Evolutionary conservation across 2,888 invertebrate species (phyloP), one percentile per base, ranked within the genome.

Genomic region (Teleogryllus oceanicus): DNA sequence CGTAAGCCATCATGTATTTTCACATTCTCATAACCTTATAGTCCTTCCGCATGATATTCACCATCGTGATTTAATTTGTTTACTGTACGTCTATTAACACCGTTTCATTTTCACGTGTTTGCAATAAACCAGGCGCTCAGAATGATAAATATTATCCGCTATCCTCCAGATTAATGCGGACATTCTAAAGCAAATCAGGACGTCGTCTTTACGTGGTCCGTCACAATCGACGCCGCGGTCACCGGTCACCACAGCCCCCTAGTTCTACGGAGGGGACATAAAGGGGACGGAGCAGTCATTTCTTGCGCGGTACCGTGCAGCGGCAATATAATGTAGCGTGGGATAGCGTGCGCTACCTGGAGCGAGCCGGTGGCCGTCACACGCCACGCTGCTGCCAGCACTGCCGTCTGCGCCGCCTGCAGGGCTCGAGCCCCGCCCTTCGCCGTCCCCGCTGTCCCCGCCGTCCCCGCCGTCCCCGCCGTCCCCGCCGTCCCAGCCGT

Each of bases 301-400:
- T 62, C 62, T 62, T 62, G 62, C 10, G 62, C 62, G 16, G 62
- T 62, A 62, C 62, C 62, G 62, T 62, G 62, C 62, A 62, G 62
- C 62, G 62, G 62, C n/a, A 62, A 62, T 62, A 62, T 62, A 62
- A 62, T 62, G 62, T 62, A 62, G n/a, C 62, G 62, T 62, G n/a
- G 62, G 62, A 62, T 62, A 62, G 62, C 62, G 62, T 62, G 62
- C 62, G 13, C 62, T 10, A 62, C 62, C n/a, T 8, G 62, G n/a
- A 62, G 4, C 62, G 62, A n/a, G 13, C 16, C 62, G 16, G 3
- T 16, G 62, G n/a, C 8, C 37, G 37, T 62, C 62, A 18, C 62
- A 62, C n/a, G 62, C 62, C 62, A 62, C n/a, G 62, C 62, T n/a
- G n/a, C 62, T 62, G 62, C 62, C 62, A 13, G 16, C 62, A n/a